These are phyloP conservation scores for Pelosia muscerda DNA, from an alignment of 2,888 invertebrate species.

Conservation along the genomic window DNA sequence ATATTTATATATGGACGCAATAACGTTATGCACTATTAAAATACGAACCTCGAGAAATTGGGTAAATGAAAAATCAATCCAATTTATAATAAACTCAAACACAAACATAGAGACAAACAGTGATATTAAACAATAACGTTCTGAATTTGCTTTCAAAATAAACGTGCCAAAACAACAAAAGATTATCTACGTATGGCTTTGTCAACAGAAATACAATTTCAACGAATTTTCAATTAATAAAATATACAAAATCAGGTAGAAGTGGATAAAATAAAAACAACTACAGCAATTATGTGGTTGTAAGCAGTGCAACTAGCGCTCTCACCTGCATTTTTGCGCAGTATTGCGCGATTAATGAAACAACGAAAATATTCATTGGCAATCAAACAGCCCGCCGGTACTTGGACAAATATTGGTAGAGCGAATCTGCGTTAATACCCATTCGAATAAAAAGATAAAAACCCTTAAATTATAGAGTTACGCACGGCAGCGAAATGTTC, in stretches of 20 bases:
- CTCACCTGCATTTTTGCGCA: slow-evolving; percentile 56
- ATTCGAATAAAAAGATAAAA: slow-evolving; percentile 58
- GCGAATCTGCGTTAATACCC: slow-evolving; percentile 64
- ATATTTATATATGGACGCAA: slow-evolving; percentile 4
- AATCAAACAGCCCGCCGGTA: slow-evolving; percentile 66
- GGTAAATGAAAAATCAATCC: slow-evolving; percentile 51
- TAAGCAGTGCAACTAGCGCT: slow-evolving; percentile 53
- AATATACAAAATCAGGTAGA: slow-evolving; percentile 45
- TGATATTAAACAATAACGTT: slow-evolving; percentile 65
- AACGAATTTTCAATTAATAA: slow-evolving; percentile 62
- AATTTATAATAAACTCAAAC: slow-evolving; percentile 60
- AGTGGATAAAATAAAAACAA: slow-evolving; percentile 49
- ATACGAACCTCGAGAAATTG: slow-evolving; percentile 18
- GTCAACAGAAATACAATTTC: slow-evolving; percentile 63
- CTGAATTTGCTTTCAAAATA: slow-evolving; percentile 60
- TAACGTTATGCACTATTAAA: slow-evolving; percentile 16
- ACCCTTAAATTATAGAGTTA: slow-evolving; percentile 58
- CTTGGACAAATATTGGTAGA: slow-evolving; percentile 68
- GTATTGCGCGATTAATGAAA: slow-evolving; percentile 65
- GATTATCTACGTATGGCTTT: slow-evolving; percentile 58
- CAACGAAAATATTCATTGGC: slow-evolving; percentile 69
- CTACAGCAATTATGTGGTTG: slow-evolving; percentile 47
- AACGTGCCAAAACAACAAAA: slow-evolving; percentile 57
- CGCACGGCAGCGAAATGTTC: slow-evolving; percentile 47
- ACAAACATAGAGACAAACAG: slow-evolving; percentile 61